Conservation (phyloP, 2,113 vertebrate genomes). For the Oplegnathus fasciatus region DNA sequence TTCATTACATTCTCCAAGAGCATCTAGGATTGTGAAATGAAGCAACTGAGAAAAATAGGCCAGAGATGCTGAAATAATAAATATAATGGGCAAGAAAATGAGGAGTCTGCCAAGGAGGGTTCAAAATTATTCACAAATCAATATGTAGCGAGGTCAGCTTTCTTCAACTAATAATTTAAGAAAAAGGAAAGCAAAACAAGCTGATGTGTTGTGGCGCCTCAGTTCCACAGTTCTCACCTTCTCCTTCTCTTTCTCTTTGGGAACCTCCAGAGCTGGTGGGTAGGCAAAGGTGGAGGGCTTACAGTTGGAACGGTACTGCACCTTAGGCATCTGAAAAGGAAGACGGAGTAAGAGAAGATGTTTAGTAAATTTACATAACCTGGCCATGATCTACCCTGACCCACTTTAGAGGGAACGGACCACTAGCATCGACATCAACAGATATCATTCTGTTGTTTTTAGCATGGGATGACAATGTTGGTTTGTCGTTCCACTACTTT, state of each 20-base stretch:
- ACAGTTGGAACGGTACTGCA: constrained; percentile 99
- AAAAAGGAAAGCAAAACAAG: constrained; percentile 35
- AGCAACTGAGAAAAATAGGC: constrained; percentile 33
- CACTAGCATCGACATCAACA: background rate
- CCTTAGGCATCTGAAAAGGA: constrained; percentile 94
- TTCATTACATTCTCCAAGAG: constrained; percentile 32
- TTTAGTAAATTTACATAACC: background rate
- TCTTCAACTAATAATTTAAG: constrained; percentile 31
- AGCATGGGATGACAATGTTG: too few relatives aligned
- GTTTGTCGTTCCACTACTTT: background rate
- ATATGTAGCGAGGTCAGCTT: constrained; percentile 29
- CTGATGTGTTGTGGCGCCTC: constrained; percentile 7
- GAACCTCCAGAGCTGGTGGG: constrained; percentile 96
- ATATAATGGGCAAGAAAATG: constrained; percentile 30
- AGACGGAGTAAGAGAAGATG: background rate
- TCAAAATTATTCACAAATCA: constrained; percentile 60
- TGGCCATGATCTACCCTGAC: background rate
- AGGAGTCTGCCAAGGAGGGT: constrained; percentile 25
- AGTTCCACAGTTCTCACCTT: constrained; percentile 86
- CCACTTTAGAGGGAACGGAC: background rate
- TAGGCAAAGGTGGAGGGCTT: constrained; percentile 99
- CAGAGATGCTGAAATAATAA: constrained; percentile 62
- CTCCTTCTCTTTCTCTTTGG: constrained; percentile 99
- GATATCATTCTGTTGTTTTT: background rate
- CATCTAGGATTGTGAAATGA: constrained; percentile 23